A percentile compares a stretch with the other conserved stretches of the same genome.
Evolutionary conservation across 2,113 vertebrate species (phyloP).

Genomic region (Microtus ochrogaster): DNA sequence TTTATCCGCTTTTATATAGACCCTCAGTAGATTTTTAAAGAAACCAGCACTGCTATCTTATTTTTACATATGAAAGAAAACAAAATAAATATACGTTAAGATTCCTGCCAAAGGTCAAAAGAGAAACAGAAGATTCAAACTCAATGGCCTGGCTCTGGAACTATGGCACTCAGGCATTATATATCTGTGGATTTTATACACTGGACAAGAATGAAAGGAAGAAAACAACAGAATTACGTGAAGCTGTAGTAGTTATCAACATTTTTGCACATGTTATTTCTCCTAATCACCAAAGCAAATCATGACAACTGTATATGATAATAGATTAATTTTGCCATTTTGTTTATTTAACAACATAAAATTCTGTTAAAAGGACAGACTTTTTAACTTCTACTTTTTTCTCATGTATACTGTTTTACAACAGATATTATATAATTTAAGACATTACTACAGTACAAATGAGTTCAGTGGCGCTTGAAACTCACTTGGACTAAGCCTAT

Average conservation of each 20-base stretch:
- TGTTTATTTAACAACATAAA: not conserved
- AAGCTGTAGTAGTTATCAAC: not conserved
- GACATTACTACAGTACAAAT: not conserved
- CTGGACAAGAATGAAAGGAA: not conserved
- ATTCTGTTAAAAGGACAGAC: not conserved
- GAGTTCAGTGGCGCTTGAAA: not conserved
- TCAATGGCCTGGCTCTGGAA: not conserved
- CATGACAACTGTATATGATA: not conserved
- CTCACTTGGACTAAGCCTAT: not conserved
- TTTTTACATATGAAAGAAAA: not conserved
- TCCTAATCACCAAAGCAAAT: conserved; percentile 9
- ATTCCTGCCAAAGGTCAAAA: not conserved
- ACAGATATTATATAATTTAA: not conserved
- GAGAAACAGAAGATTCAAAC: not conserved
- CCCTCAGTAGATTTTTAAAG: not conserved
- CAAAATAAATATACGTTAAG: not conserved
- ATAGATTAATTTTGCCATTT: conserved; percentile 24
- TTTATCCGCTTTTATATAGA: not conserved
- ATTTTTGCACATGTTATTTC: not conserved
- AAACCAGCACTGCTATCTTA: not conserved
- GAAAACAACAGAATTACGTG: not conserved
- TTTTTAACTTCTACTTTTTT: not conserved
- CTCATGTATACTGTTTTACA: not conserved
- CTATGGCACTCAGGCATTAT: not conserved
- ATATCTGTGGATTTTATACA: not conserved